Percentiles rank a stretch among this genome's conserved stretches.
phyloP scores from a whole-genome alignment of 2,888 invertebrate species.

The Phragmatobia fuliginosa region DNA sequence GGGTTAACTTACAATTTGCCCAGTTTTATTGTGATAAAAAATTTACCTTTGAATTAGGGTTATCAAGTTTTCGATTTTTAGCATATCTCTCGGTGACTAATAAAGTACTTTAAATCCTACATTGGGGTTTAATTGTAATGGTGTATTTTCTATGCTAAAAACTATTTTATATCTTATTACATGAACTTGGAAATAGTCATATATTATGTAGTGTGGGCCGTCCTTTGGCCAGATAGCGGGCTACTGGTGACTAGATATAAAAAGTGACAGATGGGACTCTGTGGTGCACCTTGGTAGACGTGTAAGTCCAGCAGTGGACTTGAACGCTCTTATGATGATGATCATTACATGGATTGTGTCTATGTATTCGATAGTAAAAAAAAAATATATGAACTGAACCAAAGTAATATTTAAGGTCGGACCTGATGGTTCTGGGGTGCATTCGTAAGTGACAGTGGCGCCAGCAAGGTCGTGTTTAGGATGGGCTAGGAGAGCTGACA shows the following conservation, averaged over 20 bases:
- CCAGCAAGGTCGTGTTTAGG: conserved; percentile 90
- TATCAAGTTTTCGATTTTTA: background rate
- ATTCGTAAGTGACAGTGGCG: conserved; percentile 95
- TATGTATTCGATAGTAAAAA: background rate
- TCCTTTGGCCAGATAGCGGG: too few species aligned
- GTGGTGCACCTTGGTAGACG: too few species aligned
- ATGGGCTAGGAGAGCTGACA: conserved; percentile 91
- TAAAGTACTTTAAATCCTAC: background rate
- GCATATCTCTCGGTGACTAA: background rate
- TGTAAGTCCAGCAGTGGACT: too few species aligned
- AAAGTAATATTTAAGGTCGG: conserved; percentile 57
- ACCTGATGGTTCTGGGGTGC: conserved; percentile 67
- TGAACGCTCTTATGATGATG: too few species aligned
- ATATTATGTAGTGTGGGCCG: too few species aligned
- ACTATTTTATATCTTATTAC: background rate
- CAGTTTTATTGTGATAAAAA: background rate
- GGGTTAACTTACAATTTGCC: conserved; percentile 1
- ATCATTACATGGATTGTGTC: background rate
- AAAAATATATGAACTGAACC: background rate
- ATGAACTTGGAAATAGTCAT: background rate
- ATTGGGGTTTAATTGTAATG: background rate
- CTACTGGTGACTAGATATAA: too few species aligned
- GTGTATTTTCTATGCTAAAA: background rate
- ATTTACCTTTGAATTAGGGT: background rate
- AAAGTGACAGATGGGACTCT: too few species aligned